A percentile compares a stretch with the other conserved stretches of the same genome.
These are phyloP conservation scores for Noturus placidus DNA, from an alignment of 2,113 vertebrate genomes.

Conservation along the genomic window DNA sequence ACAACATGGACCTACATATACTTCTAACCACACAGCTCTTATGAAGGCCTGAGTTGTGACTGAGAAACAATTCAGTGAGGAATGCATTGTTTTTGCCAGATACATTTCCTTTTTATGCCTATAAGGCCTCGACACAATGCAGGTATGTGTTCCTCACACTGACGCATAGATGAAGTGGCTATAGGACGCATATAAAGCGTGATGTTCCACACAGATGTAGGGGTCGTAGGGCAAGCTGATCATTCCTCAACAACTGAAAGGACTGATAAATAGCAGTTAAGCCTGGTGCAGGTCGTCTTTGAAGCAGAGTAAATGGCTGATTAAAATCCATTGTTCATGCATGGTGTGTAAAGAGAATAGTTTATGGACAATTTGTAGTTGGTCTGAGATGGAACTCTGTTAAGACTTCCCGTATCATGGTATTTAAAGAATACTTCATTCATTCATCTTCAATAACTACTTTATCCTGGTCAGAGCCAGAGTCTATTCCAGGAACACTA, in stretches of 20 bases:
- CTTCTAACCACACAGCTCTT: not conserved
- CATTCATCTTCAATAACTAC: not conserved
- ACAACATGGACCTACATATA: not conserved
- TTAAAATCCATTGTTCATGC: not conserved
- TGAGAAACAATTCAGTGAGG: slow-evolving; percentile 1
- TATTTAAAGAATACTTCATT: not conserved
- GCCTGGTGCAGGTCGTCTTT: not conserved
- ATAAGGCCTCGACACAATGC: not conserved
- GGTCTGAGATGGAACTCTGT: not conserved
- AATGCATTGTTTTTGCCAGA: slow-evolving; percentile 35
- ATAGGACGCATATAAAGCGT: slow-evolving; percentile 39
- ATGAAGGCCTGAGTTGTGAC: not conserved
- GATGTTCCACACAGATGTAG: not conserved
- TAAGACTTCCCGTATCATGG: not conserved
- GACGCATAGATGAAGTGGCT: slow-evolving; percentile 50
- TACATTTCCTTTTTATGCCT: not conserved
- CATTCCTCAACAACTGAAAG: not conserved
- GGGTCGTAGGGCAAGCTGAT: not conserved
- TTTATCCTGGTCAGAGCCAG: not conserved
- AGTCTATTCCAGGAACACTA: not conserved
- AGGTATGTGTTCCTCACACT: slow-evolving; percentile 48
- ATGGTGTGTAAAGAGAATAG: not conserved
- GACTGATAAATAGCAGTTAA: not conserved
- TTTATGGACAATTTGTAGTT: not conserved
- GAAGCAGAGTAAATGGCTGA: not conserved